phyloP scores from a whole-genome alignment of 2,797 vertebrate species.

The Triplophysa bombifrons region DNA sequence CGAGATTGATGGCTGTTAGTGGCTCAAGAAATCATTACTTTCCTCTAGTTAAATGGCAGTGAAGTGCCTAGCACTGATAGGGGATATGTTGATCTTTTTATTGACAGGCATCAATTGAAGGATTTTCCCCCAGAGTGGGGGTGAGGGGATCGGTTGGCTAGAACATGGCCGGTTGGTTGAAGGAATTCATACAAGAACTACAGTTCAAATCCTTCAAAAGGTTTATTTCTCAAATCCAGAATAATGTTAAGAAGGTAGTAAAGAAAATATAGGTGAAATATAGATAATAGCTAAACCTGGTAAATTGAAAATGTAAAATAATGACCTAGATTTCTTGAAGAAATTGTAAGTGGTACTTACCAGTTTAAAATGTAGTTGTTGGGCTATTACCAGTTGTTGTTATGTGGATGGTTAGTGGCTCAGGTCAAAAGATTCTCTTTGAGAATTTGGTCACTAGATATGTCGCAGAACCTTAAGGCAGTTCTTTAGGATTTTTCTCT shows the following conservation, averaged over 20 bases:
- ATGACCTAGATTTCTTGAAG: not conserved
- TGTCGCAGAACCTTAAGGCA: no score
- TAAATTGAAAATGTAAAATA: not conserved
- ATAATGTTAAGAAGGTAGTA: not conserved
- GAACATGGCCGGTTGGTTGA: constrained; percentile 37
- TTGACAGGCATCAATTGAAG: constrained; percentile 63
- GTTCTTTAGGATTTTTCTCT: no score
- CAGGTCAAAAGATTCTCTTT: no score
- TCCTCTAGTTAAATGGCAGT: constrained; percentile 58
- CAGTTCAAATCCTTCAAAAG: constrained; percentile 6
- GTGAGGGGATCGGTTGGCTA: not conserved
- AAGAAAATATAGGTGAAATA: not conserved
- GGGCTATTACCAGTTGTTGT: not conserved
- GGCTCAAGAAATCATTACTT: constrained; percentile 66
- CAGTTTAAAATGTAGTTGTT: not conserved
- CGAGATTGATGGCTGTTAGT: constrained; percentile 65
- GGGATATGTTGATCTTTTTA: constrained; percentile 64
- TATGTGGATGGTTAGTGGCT: not conserved
- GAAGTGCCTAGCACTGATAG: constrained; percentile 51
- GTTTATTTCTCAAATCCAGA: constrained; percentile 4
- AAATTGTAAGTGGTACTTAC: not conserved
- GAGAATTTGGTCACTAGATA: not conserved
- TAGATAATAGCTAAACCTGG: not conserved
- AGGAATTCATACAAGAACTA: not conserved
- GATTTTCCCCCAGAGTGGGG: constrained; percentile 33